Evolutionary conservation across 1,140 invertebrate genomes (phyloP), one percentile per base, ranked within the genome.

Genomic region (Stegodyphus mimosarum): DNA sequence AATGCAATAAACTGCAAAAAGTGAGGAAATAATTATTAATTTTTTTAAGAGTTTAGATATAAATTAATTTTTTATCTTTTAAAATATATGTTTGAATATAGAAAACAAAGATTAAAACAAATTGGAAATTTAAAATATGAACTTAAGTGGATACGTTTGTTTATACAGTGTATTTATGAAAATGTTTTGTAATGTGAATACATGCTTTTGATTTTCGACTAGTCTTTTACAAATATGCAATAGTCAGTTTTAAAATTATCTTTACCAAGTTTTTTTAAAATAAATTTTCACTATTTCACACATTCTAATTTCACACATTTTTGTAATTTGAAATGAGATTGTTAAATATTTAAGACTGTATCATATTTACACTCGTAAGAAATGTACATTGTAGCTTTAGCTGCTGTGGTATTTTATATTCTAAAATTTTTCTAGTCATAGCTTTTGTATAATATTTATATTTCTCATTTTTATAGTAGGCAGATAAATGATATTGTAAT

Each of bases 361-460:
- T 60, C 15, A 10, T 60, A 10, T 60, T 60, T 15, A 60, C 15
- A 60, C 9, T 60, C 15, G 9, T 60, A 15, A 60, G 9, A 60
- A 9, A 60, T 69, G 64, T 78, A 78, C 66, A 69, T 66, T 69
- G 64, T 69, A 78, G 52, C 49, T 48, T 60, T 50, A 71, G 63
- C 66, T 71, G 70, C 9, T 71, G 17, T 9, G 78, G 53, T 49
- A 80, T 71, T 51, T 71, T 80, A 69, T 71, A 83, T 74, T 53
- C 33, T 74, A 81, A 81, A 81, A 72, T 17, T 9, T 33, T 74
- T 83, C 80, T 83, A 83, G 80, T 83, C 80, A 83, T 83, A 83
- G 80, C 71, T 83, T 83, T 83, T 81, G 78, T 83, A 74, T 64
- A 15, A 74, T 83, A 83, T 83, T 74, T 83, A 83, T 83, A 66